Base-by-base conservation (phyloP, 2,797 vertebrate species). In the Diplodus puntazzo region DNA sequence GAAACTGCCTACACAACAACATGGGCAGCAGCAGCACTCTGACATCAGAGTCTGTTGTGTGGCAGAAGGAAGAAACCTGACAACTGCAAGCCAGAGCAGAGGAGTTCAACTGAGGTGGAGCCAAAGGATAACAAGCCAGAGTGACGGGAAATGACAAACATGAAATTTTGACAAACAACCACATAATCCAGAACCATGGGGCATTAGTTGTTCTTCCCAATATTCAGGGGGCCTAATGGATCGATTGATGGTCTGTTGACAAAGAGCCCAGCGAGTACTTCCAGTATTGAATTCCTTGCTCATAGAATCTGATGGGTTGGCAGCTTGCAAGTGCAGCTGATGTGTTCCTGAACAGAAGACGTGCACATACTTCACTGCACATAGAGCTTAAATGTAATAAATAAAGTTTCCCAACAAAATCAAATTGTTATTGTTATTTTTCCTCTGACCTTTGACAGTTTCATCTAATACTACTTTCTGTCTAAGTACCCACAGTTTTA, bases 181-280 rank as follows among this genome's bases (percentile, higher is more conserved):
- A 74, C 14, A 39, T 72, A 48, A 70, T 68, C 23, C 25, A 11
- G 42, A 52, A 53, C 7, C 23, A 43, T 20, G 46, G 20, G 11
- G 39, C 17, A 18, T 18, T 27, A 39, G 21, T 42, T 27, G 30
- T 50, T 60, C 30, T n/a, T 73, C 50, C 25, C 2, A 5, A 70
- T 67, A 65, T 48, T 50, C 14, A 25, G 43, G 57, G 50, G 59
- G 27, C 27, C 67, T 69, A 57, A 73, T 67, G 20, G 66, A 84
- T 88, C 43, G 2, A 73, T 87, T 64, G 73, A 84, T 70, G 61
- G 72, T 60, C 66, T 66, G 45, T 52, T 84, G 82, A 79, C 63
- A 67, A 55, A 73, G 48, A 75, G 69, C 67, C 61, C 12, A 25
- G 62, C 30, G 20, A 30, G 79, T 72, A 49, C 63, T 80, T 87